Conservation (phyloP, 37 sponge, comb jelly and placozoan genomes). For the Beroe forskalii region DNA sequence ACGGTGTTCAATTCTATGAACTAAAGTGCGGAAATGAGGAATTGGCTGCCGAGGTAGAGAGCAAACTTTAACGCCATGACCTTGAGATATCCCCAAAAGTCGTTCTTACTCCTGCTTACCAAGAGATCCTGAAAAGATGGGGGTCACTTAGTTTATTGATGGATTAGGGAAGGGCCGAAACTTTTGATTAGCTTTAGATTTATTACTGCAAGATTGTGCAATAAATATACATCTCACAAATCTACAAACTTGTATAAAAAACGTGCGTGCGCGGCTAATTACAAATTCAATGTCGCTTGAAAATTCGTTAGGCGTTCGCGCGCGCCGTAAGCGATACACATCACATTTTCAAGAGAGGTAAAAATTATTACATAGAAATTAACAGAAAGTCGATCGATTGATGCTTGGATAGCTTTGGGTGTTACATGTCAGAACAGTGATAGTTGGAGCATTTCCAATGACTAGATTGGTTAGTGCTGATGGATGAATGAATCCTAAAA, state of each 20-base stretch:
- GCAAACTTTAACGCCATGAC: not conserved
- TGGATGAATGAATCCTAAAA: too few relatives aligned
- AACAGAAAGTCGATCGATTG: too few relatives aligned
- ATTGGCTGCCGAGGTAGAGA: slow-evolving; percentile 8
- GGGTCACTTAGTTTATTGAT: too few relatives aligned
- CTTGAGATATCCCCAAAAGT: slow-evolving; percentile 17
- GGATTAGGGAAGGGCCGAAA: too few relatives aligned
- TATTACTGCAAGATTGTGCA: not conserved
- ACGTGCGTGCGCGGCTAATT: slow-evolving; percentile 1
- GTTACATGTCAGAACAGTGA: too few relatives aligned
- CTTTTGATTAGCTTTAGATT: too few relatives aligned
- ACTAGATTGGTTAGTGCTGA: too few relatives aligned
- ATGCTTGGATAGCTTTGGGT: too few relatives aligned
- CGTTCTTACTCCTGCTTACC: not conserved
- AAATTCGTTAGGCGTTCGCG: slow-evolving; percentile 16
- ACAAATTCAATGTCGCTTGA: not conserved
- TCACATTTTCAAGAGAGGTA: too few relatives aligned
- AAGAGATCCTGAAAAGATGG: slow-evolving; percentile 5
- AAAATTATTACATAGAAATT: too few relatives aligned
- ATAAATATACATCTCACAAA: not conserved
- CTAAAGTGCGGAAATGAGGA: slow-evolving; percentile 32
- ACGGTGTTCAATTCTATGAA: too few relatives aligned
- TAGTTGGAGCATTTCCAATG: too few relatives aligned
- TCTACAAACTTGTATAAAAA: not conserved
- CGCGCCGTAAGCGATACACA: not conserved